Percentiles rank a stretch among this genome's conserved stretches.
Evolutionary conservation across 2,113 vertebrate species (phyloP).

Genomic region (Anhinga rufa): DNA sequence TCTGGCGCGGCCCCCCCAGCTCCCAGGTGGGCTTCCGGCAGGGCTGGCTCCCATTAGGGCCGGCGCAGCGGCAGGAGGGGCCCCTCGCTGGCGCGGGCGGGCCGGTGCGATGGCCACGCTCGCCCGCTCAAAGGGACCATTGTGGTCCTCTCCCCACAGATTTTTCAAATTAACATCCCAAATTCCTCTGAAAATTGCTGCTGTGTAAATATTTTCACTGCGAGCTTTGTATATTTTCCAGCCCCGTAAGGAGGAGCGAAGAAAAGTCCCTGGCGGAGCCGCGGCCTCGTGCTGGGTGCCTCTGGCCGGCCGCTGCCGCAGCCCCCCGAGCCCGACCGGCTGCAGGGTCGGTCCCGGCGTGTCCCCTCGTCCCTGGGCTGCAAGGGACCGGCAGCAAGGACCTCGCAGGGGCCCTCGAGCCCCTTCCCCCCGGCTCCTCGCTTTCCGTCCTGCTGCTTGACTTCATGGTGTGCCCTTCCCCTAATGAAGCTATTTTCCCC

Average conservation of each 20-base stretch:
- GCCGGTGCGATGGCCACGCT: slow-evolving; percentile 16
- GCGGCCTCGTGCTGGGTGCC: background rate
- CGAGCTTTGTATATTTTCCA: slow-evolving; percentile 66
- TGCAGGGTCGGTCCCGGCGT: accelerated
- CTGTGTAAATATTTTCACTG: slow-evolving; percentile 78
- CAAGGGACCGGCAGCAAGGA: background rate
- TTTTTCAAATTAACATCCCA: slow-evolving; percentile 71
- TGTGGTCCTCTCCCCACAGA: slow-evolving; percentile 70
- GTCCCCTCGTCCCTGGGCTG: background rate
- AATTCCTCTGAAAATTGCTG: slow-evolving; percentile 73
- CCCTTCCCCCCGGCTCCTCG: background rate
- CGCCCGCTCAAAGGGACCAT: slow-evolving; percentile 77
- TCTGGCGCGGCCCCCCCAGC: background rate
- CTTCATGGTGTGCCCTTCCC: background rate
- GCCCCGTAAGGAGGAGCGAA: slow-evolving; percentile 28
- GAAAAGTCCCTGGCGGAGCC: background rate
- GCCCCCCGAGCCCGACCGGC: background rate
- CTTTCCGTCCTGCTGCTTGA: background rate
- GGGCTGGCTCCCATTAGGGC: slow-evolving; percentile 71
- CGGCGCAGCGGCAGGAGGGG: slow-evolving; percentile 31
- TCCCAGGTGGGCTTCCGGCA: slow-evolving; percentile 73
- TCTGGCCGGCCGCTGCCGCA: accelerated
- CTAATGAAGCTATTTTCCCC: background rate
- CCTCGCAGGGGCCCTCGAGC: background rate
- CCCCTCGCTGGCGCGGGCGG: slow-evolving; percentile 59